These are phyloP conservation scores for Cataglyphis albicans DNA, from an alignment of 2,888 invertebrate species.

Conservation along the genomic window DNA sequence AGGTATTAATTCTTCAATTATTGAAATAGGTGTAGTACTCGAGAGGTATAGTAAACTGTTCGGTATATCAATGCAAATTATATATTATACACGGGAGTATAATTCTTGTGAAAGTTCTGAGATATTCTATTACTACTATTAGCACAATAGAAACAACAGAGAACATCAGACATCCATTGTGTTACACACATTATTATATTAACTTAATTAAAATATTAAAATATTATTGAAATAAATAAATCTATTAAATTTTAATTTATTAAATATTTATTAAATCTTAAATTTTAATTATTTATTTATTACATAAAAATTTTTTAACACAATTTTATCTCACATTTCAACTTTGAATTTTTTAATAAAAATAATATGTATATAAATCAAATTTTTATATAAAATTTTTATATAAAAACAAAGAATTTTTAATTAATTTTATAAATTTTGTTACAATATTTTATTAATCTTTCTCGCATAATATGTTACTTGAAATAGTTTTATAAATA, in stretches of 20 bases:
- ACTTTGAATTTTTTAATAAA: not conserved
- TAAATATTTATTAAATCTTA: not conserved
- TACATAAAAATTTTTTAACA: not conserved
- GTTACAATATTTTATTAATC: not conserved
- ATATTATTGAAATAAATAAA: not conserved
- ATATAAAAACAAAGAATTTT: not conserved
- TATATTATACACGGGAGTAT: conserved; percentile 39
- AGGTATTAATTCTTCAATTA: conserved; percentile 76
- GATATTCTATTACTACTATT: conserved; percentile 23
- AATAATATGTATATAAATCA: not conserved
- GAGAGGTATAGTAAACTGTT: conserved; percentile 66
- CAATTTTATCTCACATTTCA: not conserved
- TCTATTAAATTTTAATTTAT: not conserved
- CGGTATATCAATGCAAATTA: conserved; percentile 67
- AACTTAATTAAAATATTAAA: not conserved
- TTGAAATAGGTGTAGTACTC: conserved; percentile 53
- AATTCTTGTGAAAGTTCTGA: conserved; percentile 43
- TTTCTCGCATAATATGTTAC: not conserved
- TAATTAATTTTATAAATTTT: not conserved
- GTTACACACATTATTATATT: conserved; percentile 3
- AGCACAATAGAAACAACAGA: not conserved
- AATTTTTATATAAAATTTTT: not conserved
- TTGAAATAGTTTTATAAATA: conserved; percentile 10
- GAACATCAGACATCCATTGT: not conserved
- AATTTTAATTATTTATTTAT: not conserved